phyloP scores from a whole-genome alignment of 2,888 invertebrate species.

The Aphodius sticticus region DNA sequence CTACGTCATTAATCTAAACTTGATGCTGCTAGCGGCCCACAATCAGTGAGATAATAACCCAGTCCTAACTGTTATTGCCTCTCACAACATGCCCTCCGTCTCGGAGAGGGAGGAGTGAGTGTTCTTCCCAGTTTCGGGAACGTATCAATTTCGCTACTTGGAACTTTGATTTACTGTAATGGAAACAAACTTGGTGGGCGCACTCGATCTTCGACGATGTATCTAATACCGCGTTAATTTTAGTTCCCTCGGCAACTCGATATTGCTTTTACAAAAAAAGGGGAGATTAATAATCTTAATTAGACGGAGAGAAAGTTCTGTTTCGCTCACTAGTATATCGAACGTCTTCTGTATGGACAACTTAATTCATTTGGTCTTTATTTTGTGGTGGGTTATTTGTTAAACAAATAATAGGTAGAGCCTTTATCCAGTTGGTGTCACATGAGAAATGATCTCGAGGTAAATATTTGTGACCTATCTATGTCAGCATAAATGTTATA shows the following conservation, averaged over 20 bases:
- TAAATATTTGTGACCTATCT: too few relatives aligned
- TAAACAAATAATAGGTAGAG: too few relatives aligned
- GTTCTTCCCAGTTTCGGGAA: neutral
- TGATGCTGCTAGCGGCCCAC: constrained; percentile 4
- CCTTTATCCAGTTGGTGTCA: too few relatives aligned
- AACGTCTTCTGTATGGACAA: too few relatives aligned
- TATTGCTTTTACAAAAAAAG: neutral
- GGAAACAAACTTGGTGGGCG: neutral
- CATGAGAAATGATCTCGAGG: too few relatives aligned
- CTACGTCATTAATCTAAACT: constrained; percentile 4
- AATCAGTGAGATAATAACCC: constrained; percentile 4
- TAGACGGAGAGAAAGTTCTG: too few relatives aligned
- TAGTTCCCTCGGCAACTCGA: neutral
- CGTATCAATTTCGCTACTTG: neutral
- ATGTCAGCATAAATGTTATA: too few relatives aligned
- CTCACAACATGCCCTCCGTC: neutral
- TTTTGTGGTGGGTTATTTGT: too few relatives aligned
- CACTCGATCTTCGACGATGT: neutral
- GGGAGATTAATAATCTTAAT: too few relatives aligned
- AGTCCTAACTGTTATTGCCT: neutral
- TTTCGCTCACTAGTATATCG: too few relatives aligned
- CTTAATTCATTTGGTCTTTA: too few relatives aligned
- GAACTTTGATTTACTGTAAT: neutral
- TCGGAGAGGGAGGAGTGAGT: neutral
- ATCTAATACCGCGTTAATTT: neutral